A percentile compares a stretch with the other conserved stretches of the same genome.
phyloP scores from a whole-genome alignment of 2,797 vertebrate species.

The Muscicapa striata region DNA sequence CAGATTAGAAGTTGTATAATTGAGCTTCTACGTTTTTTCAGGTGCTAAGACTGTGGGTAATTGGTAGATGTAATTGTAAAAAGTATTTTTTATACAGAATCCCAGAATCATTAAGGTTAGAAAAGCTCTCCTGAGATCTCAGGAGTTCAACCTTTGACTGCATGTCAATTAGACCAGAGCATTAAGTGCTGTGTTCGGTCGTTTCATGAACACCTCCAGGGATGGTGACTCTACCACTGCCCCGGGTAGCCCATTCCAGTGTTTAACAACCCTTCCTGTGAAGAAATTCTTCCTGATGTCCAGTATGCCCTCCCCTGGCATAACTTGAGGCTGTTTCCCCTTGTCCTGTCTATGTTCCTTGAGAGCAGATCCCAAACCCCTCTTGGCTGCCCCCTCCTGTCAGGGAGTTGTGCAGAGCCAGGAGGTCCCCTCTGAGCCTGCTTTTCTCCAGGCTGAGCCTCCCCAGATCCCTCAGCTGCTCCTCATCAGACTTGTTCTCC shows the following conservation, averaged over 20 bases:
- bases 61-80: not conserved
- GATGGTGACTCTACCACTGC: not conserved
- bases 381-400: rapidly evolving
- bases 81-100: not conserved
- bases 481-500: not conserved
- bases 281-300: not conserved
- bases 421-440: not conserved
- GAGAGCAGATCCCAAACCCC: not conserved
- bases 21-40: not conserved
- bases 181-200: not conserved
- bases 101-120: not conserved
- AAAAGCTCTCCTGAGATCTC: not conserved
- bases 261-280: not conserved
- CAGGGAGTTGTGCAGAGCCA: not conserved
- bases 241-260: not conserved
- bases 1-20: not conserved
- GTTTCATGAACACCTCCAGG: not conserved
- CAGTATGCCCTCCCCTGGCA: not conserved
- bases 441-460: not conserved
- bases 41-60: not conserved
- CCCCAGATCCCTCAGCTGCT: not conserved
- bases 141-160: not conserved
- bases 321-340: not conserved
- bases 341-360: not conserved
- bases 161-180: not conserved